Evolutionary conservation across 2,797 vertebrate species (phyloP).

Genomic region (Kryptolebias ocellatus): DNA sequence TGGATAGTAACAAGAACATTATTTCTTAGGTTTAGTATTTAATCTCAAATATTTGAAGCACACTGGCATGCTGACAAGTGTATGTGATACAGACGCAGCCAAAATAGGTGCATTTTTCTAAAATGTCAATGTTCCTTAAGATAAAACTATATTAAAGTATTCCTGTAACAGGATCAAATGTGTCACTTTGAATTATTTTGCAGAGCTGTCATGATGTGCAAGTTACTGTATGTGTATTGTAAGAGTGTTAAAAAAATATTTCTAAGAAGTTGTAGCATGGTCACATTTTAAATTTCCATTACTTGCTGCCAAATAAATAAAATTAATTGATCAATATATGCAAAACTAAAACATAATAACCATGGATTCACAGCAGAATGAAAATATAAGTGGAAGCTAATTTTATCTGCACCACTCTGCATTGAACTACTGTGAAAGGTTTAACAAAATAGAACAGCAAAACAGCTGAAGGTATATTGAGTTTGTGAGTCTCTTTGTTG

Average conservation of each 20-base stretch:
- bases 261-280: conserved; percentile 19
- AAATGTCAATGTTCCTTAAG: no score
- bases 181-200: not conserved
- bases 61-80: no score
- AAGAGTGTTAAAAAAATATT: not conserved
- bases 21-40: no score
- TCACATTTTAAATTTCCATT: conserved; percentile 34
- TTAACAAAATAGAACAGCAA: conserved; percentile 32
- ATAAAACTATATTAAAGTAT: no score
- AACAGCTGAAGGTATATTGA: conserved; percentile 58
- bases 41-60: no score
- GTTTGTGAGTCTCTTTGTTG: conserved; percentile 53
- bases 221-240: not conserved
- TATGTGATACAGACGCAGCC: no score
- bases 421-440: conserved; percentile 34
- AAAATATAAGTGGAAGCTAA: conserved; percentile 30
- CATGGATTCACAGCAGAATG: conserved; percentile 17
- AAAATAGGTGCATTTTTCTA: no score
- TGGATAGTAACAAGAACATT: no score
- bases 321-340: no score
- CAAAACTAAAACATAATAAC: conserved; percentile 24
- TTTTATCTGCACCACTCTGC: conserved; percentile 28
- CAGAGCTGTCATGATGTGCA: not conserved
- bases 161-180: no score
- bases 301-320: conserved; percentile 11